Percentiles rank a stretch among this genome's conserved stretches.
Evolutionary conservation across 2,113 vertebrate species (phyloP).

Genomic region (Hymenochirus boettgeri): DNA sequence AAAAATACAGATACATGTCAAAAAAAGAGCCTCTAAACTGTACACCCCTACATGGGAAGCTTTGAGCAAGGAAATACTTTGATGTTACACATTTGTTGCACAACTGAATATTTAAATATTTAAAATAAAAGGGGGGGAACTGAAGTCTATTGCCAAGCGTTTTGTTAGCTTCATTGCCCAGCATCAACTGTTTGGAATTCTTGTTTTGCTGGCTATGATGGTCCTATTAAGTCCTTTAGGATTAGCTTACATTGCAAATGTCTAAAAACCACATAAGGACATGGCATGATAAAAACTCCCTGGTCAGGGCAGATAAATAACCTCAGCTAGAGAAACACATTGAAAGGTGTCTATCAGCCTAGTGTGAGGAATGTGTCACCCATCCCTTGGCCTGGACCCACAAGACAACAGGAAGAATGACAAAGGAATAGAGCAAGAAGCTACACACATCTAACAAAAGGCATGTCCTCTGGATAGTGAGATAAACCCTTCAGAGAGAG

Average conservation of each 20-base stretch:
- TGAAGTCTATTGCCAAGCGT: no score
- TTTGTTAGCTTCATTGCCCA: not conserved
- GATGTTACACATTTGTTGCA: no score
- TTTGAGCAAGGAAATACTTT: no score
- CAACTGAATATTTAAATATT: no score
- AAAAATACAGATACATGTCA: no score
- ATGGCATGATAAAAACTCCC: conserved; percentile 46
- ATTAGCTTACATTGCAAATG: conserved; percentile 21
- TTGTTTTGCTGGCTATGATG: not conserved
- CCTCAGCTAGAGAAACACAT: conserved; percentile 47
- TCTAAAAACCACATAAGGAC: conserved; percentile 34
- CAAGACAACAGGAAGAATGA: conserved; percentile 54
- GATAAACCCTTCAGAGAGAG: conserved; percentile 58
- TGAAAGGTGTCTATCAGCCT: conserved; percentile 50
- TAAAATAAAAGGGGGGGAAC: not conserved
- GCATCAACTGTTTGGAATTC: not conserved
- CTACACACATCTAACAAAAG: conserved; percentile 60
- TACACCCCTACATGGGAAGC: no score
- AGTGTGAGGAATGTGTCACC: conserved; percentile 48
- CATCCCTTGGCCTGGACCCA: conserved; percentile 42
- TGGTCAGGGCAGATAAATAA: conserved; percentile 63
- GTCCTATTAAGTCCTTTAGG: not conserved
- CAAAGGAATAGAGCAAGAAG: conserved; percentile 56
- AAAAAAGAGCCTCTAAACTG: no score
- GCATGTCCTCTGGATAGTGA: conserved; percentile 59